Evolutionary conservation across 1,140 invertebrate species (phyloP).

Genomic region (Aphelenchoides besseyi): DNA sequence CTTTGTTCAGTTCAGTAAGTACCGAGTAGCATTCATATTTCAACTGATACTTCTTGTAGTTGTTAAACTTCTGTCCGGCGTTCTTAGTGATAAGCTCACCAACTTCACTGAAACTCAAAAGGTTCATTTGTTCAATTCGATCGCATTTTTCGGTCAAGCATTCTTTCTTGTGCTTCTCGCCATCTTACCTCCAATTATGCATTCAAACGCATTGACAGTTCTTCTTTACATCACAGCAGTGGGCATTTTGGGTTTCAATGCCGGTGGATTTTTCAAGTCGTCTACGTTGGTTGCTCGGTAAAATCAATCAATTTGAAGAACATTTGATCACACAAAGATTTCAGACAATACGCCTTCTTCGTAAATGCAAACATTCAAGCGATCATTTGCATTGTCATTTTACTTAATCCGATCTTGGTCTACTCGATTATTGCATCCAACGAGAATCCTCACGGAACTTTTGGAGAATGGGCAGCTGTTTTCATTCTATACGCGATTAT

Average conservation of each 20-base stretch:
- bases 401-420: conserved; percentile 32
- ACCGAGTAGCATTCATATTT: no score
- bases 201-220: conserved; percentile 14
- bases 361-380: conserved; percentile 31
- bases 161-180: conserved; percentile 39
- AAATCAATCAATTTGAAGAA: conserved; percentile 39
- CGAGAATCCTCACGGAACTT: conserved; percentile 19
- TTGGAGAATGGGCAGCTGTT: conserved; percentile 36
- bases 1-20: conserved; percentile 45
- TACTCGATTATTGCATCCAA: neutral
- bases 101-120: conserved; percentile 25
- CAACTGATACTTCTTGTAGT: no score
- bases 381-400: conserved; percentile 35
- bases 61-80: conserved; percentile 48
- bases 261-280: conserved; percentile 52
- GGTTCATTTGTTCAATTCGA: conserved; percentile 44
- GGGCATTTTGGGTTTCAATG: conserved; percentile 46
- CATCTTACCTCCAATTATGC: neutral
- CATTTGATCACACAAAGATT: neutral
- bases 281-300: conserved; percentile 48
- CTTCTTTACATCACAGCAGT: conserved; percentile 30
- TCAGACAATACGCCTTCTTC: conserved; percentile 18
- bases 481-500: conserved; percentile 28
- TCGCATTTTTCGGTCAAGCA: conserved; percentile 49
- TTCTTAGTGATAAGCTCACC: conserved; percentile 39